Percentiles rank a stretch among this genome's conserved stretches.
Evolutionary conservation across 1,140 invertebrate species (phyloP).

Genomic region (Rhynchophorus ferrugineus): DNA sequence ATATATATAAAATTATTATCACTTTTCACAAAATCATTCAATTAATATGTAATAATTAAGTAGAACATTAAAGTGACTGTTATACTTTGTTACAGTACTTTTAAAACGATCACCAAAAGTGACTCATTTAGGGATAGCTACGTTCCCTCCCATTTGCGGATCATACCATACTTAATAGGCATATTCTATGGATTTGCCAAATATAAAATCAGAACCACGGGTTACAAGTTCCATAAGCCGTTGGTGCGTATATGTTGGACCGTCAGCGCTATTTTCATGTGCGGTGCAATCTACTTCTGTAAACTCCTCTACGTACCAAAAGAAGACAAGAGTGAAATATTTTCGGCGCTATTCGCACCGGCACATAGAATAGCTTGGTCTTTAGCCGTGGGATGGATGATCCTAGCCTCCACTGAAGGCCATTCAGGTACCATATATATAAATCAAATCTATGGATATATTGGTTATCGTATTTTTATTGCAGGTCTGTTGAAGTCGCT

Average conservation of each 20-base stretch:
- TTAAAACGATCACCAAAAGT: no score
- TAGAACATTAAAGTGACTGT: no score
- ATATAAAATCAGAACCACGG: slow-evolving; percentile 49
- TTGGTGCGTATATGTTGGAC: slow-evolving; percentile 28
- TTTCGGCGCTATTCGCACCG: slow-evolving; percentile 56
- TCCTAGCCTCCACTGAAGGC: slow-evolving; percentile 44
- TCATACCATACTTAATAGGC: slow-evolving; percentile 56
- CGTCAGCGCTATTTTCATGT: slow-evolving; percentile 35
- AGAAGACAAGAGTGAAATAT: slow-evolving; percentile 48
- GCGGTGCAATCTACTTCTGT: slow-evolving; percentile 45
- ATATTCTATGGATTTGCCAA: slow-evolving; percentile 53
- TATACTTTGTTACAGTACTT: no score
- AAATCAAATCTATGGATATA: not conserved
- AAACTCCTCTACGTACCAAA: slow-evolving; percentile 53
- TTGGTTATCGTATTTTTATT: slow-evolving; percentile 30
- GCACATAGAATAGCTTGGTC: slow-evolving; percentile 59
- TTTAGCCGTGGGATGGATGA: slow-evolving; percentile 59
- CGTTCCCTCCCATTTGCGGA: slow-evolving; percentile 62
- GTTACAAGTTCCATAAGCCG: slow-evolving; percentile 36
- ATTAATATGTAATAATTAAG: not conserved
- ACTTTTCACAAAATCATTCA: not conserved
- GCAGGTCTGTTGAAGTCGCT: slow-evolving; percentile 50
- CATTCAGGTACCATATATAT: slow-evolving; percentile 20
- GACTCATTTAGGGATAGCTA: slow-evolving; percentile 57
- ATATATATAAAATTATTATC: not conserved